phyloP scores from a whole-genome alignment of 2,113 vertebrate species.

The Junco hyemalis region DNA sequence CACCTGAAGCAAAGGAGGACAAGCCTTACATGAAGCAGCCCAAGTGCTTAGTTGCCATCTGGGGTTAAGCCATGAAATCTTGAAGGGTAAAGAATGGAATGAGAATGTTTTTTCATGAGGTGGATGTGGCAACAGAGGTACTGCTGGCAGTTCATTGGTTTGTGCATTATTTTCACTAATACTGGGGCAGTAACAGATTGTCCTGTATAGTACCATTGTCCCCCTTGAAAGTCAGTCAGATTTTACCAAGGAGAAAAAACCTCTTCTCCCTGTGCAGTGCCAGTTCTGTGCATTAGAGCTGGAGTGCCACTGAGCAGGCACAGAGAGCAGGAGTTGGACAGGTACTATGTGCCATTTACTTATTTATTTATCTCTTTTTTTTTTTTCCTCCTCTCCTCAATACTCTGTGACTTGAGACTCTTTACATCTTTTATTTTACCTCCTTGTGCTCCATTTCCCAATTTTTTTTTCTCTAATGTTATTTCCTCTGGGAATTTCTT shows the following conservation, averaged over 20 bases:
- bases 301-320: neutral
- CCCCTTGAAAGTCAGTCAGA: neutral
- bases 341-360: neutral
- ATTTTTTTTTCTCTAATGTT: neutral
- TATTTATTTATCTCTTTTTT: neutral
- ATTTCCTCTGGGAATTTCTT: neutral
- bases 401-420: neutral
- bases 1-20: neutral
- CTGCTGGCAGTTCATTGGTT: neutral
- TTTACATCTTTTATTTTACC: neutral
- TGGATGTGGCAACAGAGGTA: neutral
- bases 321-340: rapidly evolving
- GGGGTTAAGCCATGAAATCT: neutral
- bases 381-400: neutral
- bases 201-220: neutral
- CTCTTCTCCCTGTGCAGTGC: neutral
- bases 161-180: neutral
- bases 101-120: neutral
- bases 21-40: neutral
- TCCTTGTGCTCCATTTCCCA: neutral
- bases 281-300: neutral
- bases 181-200: neutral
- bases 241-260: neutral
- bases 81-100: neutral
- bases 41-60: neutral